These are phyloP conservation scores for Drosophila erecta DNA, from an alignment of 1,140 invertebrate genomes.

Conservation along the genomic window DNA sequence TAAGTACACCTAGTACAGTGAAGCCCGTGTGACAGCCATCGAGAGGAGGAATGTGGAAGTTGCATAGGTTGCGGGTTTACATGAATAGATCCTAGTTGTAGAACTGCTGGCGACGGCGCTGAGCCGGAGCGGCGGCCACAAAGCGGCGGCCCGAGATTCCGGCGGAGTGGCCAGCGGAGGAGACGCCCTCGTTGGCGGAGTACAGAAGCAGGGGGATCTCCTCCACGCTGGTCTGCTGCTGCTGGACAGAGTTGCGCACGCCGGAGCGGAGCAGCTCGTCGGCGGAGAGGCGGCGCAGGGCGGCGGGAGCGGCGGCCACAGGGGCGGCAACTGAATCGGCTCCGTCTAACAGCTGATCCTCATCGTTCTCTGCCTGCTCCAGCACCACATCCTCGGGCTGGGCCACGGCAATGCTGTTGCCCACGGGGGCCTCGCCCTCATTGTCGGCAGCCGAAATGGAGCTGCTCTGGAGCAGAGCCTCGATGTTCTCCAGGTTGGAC, in stretches of 20 bases:
- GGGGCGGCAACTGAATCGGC: background rate
- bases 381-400: conserved; percentile 67
- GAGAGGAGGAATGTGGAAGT: conserved; percentile 11
- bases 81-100: conserved; percentile 32
- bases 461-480: conserved; percentile 70
- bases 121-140: conserved; percentile 68
- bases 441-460: conserved; percentile 45
- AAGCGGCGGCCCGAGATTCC: conserved; percentile 52
- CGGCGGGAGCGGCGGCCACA: background rate
- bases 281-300: conserved; percentile 59
- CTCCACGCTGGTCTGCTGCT: conserved; percentile 74
- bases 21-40: conserved; percentile 43
- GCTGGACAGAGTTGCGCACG: conserved; percentile 56
- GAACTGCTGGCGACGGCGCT: conserved; percentile 59
- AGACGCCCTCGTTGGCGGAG: conserved; percentile 63
- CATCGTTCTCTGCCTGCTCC: conserved; percentile 71
- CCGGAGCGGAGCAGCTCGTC: conserved; percentile 66
- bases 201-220: conserved; percentile 78
- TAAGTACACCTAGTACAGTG: conserved; percentile 27
- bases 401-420: conserved; percentile 68
- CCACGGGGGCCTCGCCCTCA: conserved; percentile 38
- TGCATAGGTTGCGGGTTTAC: background rate
- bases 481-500: conserved; percentile 78
- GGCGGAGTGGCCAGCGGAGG: conserved; percentile 1
- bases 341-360: conserved; percentile 68